These are phyloP conservation scores for Torymus auratus DNA, from an alignment of 2,888 invertebrate species.

Conservation along the genomic window DNA sequence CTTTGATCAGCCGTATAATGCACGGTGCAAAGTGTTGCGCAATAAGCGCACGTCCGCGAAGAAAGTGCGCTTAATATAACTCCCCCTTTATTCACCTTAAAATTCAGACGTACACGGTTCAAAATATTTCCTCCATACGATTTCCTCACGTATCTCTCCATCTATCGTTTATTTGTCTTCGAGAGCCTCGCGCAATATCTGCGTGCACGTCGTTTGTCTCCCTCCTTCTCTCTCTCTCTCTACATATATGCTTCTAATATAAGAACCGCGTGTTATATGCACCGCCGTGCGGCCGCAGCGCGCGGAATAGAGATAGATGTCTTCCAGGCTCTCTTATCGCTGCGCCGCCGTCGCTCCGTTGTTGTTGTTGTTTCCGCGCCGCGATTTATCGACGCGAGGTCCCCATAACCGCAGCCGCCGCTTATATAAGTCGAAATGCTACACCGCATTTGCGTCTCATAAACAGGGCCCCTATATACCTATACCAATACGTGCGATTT, in stretches of 20 bases:
- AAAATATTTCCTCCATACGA: too few species aligned
- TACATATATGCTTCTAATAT: slow-evolving; percentile 7
- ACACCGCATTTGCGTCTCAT: neutral
- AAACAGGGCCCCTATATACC: neutral
- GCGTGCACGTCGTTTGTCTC: too few species aligned
- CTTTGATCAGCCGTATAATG: too few species aligned
- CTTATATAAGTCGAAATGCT: slow-evolving; percentile 15
- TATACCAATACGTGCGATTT: neutral
- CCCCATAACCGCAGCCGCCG: slow-evolving; percentile 1
- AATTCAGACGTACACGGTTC: too few species aligned
- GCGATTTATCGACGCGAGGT: slow-evolving; percentile 55
- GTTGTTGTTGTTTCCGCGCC: slow-evolving; percentile 45
- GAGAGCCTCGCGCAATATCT: too few species aligned
- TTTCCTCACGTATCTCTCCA: too few species aligned
- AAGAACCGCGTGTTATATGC: neutral
- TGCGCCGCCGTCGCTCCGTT: slow-evolving; percentile 38
- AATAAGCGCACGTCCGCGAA: too few species aligned
- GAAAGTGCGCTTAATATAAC: too few species aligned
- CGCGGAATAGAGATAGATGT: slow-evolving; percentile 57
- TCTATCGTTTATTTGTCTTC: too few species aligned
- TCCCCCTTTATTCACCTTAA: too few species aligned
- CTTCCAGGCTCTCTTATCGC: slow-evolving; percentile 31
- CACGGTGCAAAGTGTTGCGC: too few species aligned
- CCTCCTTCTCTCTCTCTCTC: too few species aligned
- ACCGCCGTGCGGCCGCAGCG: neutral